Base-by-base conservation (phyloP, 2,113 vertebrate genomes). In the Galbula dea region DNA sequence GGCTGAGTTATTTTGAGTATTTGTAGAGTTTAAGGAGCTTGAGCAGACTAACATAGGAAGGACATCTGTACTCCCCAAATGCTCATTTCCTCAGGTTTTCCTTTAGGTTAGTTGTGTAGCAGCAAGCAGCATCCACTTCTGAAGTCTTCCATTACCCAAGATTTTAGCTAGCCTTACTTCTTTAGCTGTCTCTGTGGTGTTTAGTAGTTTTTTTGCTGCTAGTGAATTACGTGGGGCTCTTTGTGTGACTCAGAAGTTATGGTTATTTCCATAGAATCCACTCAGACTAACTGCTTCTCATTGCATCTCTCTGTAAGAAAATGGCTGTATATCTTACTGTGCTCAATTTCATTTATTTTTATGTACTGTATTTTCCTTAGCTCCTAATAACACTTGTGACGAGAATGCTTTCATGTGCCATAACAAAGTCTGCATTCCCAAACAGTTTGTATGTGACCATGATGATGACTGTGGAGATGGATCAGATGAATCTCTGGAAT, bases 381-480 rank as follows among this genome's bases (percentile, higher is more conserved):
- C 99, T 67, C 99, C 99, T 89, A 99, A 99, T 97, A 99, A 98
- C 96, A 99, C 98, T 12, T 99, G 99, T 95, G 99, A 99, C 62
- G 98, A 99, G 97, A 99, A 98, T 84, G 96, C 99, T 73, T 99
- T 99, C 97, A 98, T 95, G 97, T 99, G 99, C 96, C 98, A 23
- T 74, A 99, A 99, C 97, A 98, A 99, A 96, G 97, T 98, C 12
- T 99, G 99, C 97, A 98, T 99, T 96, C 98, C 99, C 55, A 98
- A 98, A 62, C 98, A 98, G 34, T 99, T 99, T 83, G 98, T 99
- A 14, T 99, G 99, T 81, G 99, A 99, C 94, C 98, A 98, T 27
- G 99, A 99, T 71, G 98, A 99, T 10, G 99, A 99, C 97, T 99
- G 99, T 75, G 99, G 99, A 48, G 99, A 99, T 78, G 98, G 98